Base-by-base conservation (phyloP, 1,140 invertebrate species). In the Habropoda laboriosa region DNA sequence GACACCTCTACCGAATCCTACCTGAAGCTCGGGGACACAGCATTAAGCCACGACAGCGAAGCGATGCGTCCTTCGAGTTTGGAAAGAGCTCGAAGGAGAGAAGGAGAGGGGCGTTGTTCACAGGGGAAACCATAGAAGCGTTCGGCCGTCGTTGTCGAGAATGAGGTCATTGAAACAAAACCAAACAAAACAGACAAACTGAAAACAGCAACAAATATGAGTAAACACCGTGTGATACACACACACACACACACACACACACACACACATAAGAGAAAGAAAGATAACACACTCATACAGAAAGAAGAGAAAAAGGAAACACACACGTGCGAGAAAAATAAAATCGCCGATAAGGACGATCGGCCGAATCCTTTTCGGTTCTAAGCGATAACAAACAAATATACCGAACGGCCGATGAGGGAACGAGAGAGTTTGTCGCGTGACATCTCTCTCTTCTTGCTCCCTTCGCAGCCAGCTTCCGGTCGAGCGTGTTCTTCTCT, bases 1-100 rank as follows among this genome's bases (percentile, higher is more conserved):
- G 90, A 96, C 97, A 87, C 95, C 95, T 32, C 79, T 94, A 66
- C 91, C 94, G 66, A 93, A 94, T 86, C 92, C 92, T 73, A 90
- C 91, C 82, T 81, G 80, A 87, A 35, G 68, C 76, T 77, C 75
- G n/a, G 27, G 66, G 42, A 12, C 49, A 53, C 40, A 64, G 66
- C 55, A 61, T 73, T 86, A 79, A 90, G 79, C 64, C 51, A 55
- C 81, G 75, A 87, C 79, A 82, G 84, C 78, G 73, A 79, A 79
- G 72, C 81, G 81, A 89, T 60, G 81, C 80, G 80, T 86, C 86
- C 82, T 86, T 90, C 82, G 86, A 79, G 90, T 88, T 91, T 91
- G 89, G 89, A 91, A 91, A 91, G 87, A 90, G 90, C 89, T 71
- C 84, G 83, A 74, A 82, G 80, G 70, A 32, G 18, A 58, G 35